phyloP scores from a whole-genome alignment of 2,888 invertebrate species.

The Campoplex capitator region DNA sequence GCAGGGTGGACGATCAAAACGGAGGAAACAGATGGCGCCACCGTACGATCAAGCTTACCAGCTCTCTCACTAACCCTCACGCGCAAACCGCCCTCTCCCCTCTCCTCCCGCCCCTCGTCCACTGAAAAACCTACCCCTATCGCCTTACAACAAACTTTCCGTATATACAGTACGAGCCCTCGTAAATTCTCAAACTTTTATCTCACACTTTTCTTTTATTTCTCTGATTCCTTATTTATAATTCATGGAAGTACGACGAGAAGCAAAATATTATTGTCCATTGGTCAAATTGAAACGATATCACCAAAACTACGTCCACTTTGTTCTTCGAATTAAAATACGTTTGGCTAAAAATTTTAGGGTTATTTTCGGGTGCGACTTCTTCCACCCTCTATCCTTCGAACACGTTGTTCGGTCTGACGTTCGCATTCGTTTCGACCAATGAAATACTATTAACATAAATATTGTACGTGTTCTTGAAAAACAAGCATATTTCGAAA shows the following conservation, averaged over 20 bases:
- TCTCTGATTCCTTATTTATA: not conserved
- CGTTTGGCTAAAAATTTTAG: not conserved
- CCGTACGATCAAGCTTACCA: slow-evolving; percentile 67
- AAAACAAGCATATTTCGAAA: not conserved
- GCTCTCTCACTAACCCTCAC: slow-evolving; percentile 70
- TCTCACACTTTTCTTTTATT: not conserved
- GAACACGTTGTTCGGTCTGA: not conserved
- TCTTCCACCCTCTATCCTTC: not conserved
- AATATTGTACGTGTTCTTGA: not conserved
- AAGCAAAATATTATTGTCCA: not conserved
- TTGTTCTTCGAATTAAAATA: not conserved
- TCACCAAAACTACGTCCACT: not conserved
- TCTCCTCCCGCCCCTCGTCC: not conserved
- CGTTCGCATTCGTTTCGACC: not conserved
- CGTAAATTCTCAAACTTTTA: slow-evolving; percentile 12
- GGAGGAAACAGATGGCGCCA: slow-evolving; percentile 80
- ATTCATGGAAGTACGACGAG: not conserved
- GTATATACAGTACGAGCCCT: not conserved
- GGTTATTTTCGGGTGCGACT: not conserved
- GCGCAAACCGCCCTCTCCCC: slow-evolving; percentile 13
- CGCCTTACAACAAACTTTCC: slow-evolving; percentile 9
- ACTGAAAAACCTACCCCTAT: not conserved
- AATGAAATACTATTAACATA: not conserved
- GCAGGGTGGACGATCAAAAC: slow-evolving; percentile 77
- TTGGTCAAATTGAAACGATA: not conserved